Percentiles rank a stretch among this genome's conserved stretches.
phyloP scores from a whole-genome alignment of 2,797 vertebrate species.

The Esox masquinongy region DNA sequence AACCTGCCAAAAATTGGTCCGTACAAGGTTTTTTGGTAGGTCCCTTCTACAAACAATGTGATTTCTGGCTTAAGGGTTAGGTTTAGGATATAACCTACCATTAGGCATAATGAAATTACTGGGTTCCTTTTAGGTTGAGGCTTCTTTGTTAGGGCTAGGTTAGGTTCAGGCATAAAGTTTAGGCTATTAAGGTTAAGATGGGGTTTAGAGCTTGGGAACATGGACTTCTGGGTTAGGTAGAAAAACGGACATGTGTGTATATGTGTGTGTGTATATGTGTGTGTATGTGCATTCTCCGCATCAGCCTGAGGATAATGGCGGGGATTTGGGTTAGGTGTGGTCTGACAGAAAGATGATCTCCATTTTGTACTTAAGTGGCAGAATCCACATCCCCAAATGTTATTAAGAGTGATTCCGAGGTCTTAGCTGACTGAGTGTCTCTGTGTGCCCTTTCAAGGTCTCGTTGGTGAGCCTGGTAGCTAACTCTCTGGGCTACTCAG shows the following conservation, averaged over 20 bases:
- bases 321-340: background rate
- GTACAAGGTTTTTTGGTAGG: no score
- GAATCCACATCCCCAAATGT: constrained; percentile 2
- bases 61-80: no score
- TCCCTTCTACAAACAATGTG: no score
- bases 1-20: no score
- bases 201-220: no score
- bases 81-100: no score
- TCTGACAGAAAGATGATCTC: background rate
- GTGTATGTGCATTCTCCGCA: background rate
- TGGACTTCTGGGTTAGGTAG: no score
- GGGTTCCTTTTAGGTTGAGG: no score
- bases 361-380: background rate
- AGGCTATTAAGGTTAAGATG: no score
- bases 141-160: no score
- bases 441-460: constrained; percentile 63
- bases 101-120: no score
- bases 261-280: background rate
- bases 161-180: no score
- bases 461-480: constrained; percentile 80
- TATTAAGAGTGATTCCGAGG: constrained; percentile 7
- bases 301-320: background rate
- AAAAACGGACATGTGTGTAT: background rate
- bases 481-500: constrained; percentile 80
- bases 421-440: background rate